Evolutionary conservation across 2,113 vertebrate species (phyloP).

Genomic region (Apteryx mantelli): DNA sequence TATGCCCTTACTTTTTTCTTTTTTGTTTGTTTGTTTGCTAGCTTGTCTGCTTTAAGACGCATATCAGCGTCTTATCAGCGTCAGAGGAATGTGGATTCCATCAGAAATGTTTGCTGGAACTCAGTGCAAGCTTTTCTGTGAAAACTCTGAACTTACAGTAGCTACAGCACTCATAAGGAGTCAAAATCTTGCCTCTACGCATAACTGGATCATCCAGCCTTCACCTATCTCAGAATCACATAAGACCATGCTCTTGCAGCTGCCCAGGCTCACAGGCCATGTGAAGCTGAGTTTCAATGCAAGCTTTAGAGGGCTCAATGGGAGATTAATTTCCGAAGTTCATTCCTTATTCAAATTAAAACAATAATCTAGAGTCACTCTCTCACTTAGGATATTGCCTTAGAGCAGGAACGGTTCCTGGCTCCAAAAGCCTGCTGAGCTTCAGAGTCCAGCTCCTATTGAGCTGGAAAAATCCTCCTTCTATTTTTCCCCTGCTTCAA

Average conservation of each 20-base stretch:
- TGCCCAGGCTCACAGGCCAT: not conserved
- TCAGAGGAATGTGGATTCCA: not conserved
- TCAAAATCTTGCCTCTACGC: not conserved
- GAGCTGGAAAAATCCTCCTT: not conserved
- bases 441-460: not conserved
- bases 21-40: not conserved
- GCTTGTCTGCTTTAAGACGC: not conserved
- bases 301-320: not conserved
- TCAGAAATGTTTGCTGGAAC: not conserved
- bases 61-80: not conserved
- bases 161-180: not conserved
- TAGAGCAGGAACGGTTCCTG: not conserved
- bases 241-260: rapidly evolving
- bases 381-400: not conserved
- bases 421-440: not conserved
- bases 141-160: not conserved
- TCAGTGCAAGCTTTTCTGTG: not conserved
- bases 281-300: not conserved
- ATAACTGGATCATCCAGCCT: not conserved
- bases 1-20: not conserved
- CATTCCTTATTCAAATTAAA: not conserved
- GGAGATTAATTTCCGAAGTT: not conserved
- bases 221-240: not conserved
- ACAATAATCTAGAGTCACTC: not conserved
- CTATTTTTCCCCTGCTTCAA: not conserved